These are phyloP conservation scores for Watsonalla cultraria DNA, from an alignment of 2,888 invertebrate species.

Conservation along the genomic window DNA sequence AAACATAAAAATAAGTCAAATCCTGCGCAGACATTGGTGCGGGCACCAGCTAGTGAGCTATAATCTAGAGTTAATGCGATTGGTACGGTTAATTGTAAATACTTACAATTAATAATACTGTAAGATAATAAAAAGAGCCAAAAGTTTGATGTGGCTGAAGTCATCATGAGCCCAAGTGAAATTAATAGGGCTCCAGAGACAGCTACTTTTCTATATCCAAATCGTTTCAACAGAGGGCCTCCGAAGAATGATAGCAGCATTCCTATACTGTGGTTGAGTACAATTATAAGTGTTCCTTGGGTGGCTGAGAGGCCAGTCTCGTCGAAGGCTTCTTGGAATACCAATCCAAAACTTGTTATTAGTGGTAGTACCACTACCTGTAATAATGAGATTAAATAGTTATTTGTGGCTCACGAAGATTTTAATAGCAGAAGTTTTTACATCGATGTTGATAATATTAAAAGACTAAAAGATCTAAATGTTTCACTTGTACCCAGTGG, in stretches of 20 bases:
- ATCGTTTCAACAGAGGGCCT: constrained; percentile 80
- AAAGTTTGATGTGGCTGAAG: constrained; percentile 77
- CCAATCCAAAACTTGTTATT: constrained; percentile 82
- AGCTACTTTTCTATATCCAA: constrained; percentile 83
- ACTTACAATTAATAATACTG: constrained; percentile 85
- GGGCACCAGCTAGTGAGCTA: too few relatives aligned
- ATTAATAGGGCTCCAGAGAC: constrained; percentile 75
- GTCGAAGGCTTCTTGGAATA: constrained; percentile 81
- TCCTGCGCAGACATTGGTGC: too few relatives aligned
- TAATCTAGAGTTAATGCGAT: too few relatives aligned
- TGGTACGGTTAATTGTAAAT: constrained; percentile 8
- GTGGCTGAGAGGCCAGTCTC: constrained; percentile 78
- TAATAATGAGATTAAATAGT: constrained; percentile 15
- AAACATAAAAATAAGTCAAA: too few relatives aligned
- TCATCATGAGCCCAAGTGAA: constrained; percentile 78
- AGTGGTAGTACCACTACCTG: constrained; percentile 78
- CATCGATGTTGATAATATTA: too few relatives aligned
- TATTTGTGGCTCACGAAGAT: too few relatives aligned
- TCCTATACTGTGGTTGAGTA: constrained; percentile 82
- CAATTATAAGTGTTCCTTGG: constrained; percentile 81
- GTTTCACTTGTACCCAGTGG: too few relatives aligned
- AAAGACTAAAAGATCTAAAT: too few relatives aligned
- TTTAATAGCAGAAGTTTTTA: too few relatives aligned
- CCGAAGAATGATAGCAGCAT: constrained; percentile 82
- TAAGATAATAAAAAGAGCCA: constrained; percentile 80